Evolutionary conservation across 2,888 invertebrate genomes (phyloP).

Genomic region (Unio pictorum): DNA sequence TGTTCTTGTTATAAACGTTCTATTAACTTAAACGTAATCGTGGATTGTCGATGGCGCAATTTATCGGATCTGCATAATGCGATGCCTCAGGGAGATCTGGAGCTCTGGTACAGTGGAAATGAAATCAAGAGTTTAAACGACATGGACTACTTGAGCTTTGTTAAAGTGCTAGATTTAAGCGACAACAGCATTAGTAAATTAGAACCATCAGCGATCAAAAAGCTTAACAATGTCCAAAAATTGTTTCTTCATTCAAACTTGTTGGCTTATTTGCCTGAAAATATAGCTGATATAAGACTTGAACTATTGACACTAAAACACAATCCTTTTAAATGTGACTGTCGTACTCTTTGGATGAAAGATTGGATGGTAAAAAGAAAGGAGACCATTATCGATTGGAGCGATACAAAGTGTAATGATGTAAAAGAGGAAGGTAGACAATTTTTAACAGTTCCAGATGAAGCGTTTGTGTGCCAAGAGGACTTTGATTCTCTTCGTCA

Average conservation of each 20-base stretch:
- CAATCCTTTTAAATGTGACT: slow-evolving; percentile 45
- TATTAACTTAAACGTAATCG: slow-evolving; percentile 8
- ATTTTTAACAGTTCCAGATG: slow-evolving; percentile 22
- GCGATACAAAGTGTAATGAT: slow-evolving; percentile 15
- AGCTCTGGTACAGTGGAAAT: slow-evolving; percentile 13
- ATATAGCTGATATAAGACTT: slow-evolving; percentile 1
- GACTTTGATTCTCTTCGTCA: slow-evolving; percentile 28
- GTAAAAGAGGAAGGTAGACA: slow-evolving; percentile 16
- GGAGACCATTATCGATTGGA: slow-evolving; percentile 8
- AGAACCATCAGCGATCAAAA: too few relatives aligned
- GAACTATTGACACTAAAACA: slow-evolving; percentile 14
- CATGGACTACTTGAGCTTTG: too few relatives aligned
- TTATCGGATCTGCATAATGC: slow-evolving; percentile 4
- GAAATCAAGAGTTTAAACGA: too few relatives aligned
- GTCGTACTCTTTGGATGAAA: slow-evolving; percentile 45
- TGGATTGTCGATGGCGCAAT: slow-evolving; percentile 19
- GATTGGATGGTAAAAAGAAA: slow-evolving; percentile 28
- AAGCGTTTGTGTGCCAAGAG: slow-evolving; percentile 32
- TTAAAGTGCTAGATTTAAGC: too few relatives aligned
- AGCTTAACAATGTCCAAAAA: too few relatives aligned
- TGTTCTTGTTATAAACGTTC: slow-evolving; percentile 23
- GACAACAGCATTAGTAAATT: too few relatives aligned
- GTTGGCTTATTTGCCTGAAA: too few relatives aligned
- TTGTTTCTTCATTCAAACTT: too few relatives aligned
- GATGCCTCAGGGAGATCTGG: slow-evolving; percentile 20